Base-by-base conservation (phyloP, 1,140 invertebrate species). In the Psix sp. region DNA sequence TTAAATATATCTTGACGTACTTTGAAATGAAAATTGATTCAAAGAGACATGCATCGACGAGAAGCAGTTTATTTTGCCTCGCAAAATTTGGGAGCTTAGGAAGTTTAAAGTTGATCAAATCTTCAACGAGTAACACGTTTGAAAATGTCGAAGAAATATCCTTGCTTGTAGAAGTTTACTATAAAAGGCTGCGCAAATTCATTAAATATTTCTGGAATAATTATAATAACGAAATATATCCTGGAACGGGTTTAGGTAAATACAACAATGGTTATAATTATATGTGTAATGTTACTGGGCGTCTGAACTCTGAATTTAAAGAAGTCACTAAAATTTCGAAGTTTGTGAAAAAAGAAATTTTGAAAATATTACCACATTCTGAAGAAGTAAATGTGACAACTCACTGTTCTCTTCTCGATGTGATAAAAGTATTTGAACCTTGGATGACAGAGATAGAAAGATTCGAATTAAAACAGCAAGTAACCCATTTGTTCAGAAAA, bases 31-130 rank as follows among this genome's bases (percentile, higher is more conserved):
- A 5, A 1, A 13, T 82, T 7, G 60, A 73, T 11, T 26, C 40
- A 7, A 18, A 71, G 24, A 42, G 62, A 0, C 84, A 80, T 24
- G 15, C 78, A 0, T 16, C 43, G 6, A 15, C 82, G 1, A 76
- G 83, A 35, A 67, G 21, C 2, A 68, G 51, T n/a, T 76, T 90
- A 5, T 87, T 84, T 38, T 89, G 87, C 87, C 77, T 87, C 10
- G 77, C 76, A 9, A 84, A 89, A 80, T 90, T 90, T 45, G 78
- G 73, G 17, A 33, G 57, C 26, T 49, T 85, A 17, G 84, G 85
- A 5, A 18, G 78, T 4, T 31, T 57, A 9, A 79, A 78, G 46
- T 14, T 74, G 0, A 33, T 76, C 9, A 84, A 72, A 26, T 76
- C 56, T 0, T 3, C 11, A 1, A 20, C 71, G 0, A 70, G 36